phyloP scores from a whole-genome alignment of 1,140 invertebrate species.

The Branchinecta lynchi region DNA sequence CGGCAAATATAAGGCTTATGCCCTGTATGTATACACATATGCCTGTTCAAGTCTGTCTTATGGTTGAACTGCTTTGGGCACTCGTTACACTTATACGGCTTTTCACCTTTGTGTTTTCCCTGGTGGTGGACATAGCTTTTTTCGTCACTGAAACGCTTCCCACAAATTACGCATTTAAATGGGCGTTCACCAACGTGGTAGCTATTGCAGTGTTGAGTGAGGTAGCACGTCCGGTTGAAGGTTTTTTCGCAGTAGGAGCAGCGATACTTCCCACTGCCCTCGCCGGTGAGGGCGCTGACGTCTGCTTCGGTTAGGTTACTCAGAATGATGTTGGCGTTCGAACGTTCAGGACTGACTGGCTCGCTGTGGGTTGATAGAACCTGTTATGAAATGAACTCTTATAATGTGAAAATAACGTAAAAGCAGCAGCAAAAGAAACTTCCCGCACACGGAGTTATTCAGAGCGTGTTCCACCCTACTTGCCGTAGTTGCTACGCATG shows the following conservation, averaged over 20 bases:
- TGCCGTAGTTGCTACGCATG: no score
- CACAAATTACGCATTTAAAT: conserved; percentile 64
- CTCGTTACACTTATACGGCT: conserved; percentile 70
- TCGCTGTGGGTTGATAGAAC: conserved; percentile 9
- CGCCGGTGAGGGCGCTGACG: conserved; percentile 27
- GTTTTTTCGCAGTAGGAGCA: conserved; percentile 66
- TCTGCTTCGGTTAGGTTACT: conserved; percentile 15
- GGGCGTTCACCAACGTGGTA: conserved; percentile 72
- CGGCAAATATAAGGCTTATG: conserved; percentile 64
- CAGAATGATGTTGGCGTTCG: background rate
- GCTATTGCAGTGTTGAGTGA: conserved; percentile 72
- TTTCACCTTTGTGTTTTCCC: conserved; percentile 59
- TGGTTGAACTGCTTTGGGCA: conserved; percentile 80
- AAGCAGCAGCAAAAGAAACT: background rate
- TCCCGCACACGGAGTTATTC: background rate
- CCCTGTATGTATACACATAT: conserved; percentile 61
- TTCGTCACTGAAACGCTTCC: conserved; percentile 58
- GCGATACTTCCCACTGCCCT: conserved; percentile 40
- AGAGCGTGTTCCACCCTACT: no score
- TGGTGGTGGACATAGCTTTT: conserved; percentile 41
- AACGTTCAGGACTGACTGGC: background rate
- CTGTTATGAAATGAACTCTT: background rate
- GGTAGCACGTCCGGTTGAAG: conserved; percentile 69
- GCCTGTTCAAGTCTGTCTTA: conserved; percentile 75
- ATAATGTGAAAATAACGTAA: background rate